Evolutionary conservation across 2,113 vertebrate species (phyloP).

Genomic region (Clinocottus analis): DNA sequence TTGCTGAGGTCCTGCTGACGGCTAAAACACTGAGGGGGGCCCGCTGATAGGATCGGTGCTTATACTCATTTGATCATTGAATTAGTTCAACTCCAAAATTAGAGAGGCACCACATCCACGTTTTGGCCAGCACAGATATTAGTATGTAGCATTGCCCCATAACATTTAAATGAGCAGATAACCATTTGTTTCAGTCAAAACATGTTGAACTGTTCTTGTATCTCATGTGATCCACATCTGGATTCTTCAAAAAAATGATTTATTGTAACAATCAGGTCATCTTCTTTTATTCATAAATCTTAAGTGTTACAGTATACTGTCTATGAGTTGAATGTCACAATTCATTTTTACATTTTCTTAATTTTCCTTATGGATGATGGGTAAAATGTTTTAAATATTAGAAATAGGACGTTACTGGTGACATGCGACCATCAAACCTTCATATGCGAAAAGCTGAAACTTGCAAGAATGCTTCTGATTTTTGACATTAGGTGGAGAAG

Average conservation of each 20-base stretch:
- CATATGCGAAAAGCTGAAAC: not conserved
- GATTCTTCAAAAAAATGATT: not conserved
- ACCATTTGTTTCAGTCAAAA: not conserved
- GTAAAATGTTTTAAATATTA: not conserved
- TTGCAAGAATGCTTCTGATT: not conserved
- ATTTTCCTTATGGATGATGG: not conserved
- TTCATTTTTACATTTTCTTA: not conserved
- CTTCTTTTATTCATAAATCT: not conserved
- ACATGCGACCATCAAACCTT: not conserved
- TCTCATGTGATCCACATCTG: not conserved
- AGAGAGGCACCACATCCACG: conserved; percentile 1
- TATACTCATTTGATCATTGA: conserved; percentile 9
- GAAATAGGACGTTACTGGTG: not conserved
- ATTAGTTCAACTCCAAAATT: conserved; percentile 27
- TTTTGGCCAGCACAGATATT: not conserved
- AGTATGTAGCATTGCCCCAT: not conserved
- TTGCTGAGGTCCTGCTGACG: not conserved
- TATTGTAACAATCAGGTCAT: not conserved
- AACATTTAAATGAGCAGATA: not conserved
- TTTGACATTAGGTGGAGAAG: not conserved
- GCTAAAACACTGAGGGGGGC: not conserved
- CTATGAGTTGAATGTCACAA: not conserved
- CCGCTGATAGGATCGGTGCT: not conserved
- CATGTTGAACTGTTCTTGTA: not conserved
- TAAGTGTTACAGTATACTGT: not conserved